Conservation (phyloP, 2,797 vertebrate genomes). For the Amblyraja radiata region DNA sequence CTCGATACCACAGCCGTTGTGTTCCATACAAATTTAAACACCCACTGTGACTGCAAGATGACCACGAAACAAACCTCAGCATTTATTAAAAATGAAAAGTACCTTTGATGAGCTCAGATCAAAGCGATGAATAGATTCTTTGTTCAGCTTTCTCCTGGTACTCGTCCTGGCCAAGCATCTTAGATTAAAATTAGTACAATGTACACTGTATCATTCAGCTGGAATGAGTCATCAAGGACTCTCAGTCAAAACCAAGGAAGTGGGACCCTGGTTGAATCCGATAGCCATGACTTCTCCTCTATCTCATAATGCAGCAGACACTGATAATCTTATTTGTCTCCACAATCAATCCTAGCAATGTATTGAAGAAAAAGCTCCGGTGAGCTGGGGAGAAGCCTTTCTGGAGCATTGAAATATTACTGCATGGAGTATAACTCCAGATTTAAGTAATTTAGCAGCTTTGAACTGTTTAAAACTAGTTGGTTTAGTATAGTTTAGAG, state of each 20-base stretch:
- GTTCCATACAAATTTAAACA: neutral
- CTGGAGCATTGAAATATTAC: neutral
- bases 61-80: neutral
- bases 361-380: neutral
- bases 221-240: neutral
- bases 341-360: neutral
- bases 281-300: neutral
- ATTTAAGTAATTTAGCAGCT: neutral
- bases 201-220: neutral
- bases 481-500: neutral
- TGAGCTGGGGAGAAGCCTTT: neutral
- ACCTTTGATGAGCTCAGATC: conserved; percentile 12
- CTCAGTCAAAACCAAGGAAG: neutral
- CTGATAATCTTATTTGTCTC: neutral
- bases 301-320: neutral
- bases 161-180: neutral
- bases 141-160: conserved; percentile 15
- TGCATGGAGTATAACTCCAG: neutral
- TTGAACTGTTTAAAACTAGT: neutral
- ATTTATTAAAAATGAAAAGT: conserved; percentile 24
- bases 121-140: conserved; percentile 23
- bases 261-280: neutral
- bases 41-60: neutral
- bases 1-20: neutral
- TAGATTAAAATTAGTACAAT: conserved; percentile 9